Evolutionary conservation across 2,113 vertebrate species (phyloP), one percentile per base, ranked within the genome.

Genomic region (Albula glossodonta): DNA sequence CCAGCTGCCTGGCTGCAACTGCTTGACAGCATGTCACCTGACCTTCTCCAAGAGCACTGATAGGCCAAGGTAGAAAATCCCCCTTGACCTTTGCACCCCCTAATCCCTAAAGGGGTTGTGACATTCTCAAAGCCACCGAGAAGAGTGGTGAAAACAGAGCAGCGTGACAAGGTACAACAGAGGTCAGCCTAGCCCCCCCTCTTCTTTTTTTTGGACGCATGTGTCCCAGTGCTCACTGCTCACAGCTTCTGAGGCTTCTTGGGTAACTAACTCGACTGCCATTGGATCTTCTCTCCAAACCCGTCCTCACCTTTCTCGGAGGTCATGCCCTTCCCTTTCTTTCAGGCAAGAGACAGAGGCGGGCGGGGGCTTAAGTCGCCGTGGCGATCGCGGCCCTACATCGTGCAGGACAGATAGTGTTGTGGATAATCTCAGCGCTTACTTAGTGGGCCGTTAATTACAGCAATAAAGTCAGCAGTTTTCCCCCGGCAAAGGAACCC

Each of bases 371-470:
- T 89, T 88, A 82, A 85, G 53, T 82, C 78, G 85, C 17, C 1
- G 5, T 53, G 31, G 84, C 82, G 41, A 83, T 63, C n/a, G 56
- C 31, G 50, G 8, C 22, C n/a, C 80, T 31, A 50, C 49, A 53
- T n/a, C 5, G 79, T 11, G 63, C 51, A 66, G 79, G 84, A 88
- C 87, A 88, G 82, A 88, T 84, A 51, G 89, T 80, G 78, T 87
- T 66, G 87, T 48, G 88, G 90, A 88, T 90, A 85, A 92, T 88
- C 80, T 85, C 60, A 53, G 31, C 56, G 25, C 78, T 53, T 41
- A 78, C 50, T 56, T 80, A 83, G 84, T 0, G 48, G 41, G 19
- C 57, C 22, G 53, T 80, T 83, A 74, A 84, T 83, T 87, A 87
- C 83, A 70, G 74, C 79, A 51, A 86, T 19, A 56, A 80, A 83